phyloP scores from a whole-genome alignment of 2,113 vertebrate species.

The Dicentrarchus labrax region DNA sequence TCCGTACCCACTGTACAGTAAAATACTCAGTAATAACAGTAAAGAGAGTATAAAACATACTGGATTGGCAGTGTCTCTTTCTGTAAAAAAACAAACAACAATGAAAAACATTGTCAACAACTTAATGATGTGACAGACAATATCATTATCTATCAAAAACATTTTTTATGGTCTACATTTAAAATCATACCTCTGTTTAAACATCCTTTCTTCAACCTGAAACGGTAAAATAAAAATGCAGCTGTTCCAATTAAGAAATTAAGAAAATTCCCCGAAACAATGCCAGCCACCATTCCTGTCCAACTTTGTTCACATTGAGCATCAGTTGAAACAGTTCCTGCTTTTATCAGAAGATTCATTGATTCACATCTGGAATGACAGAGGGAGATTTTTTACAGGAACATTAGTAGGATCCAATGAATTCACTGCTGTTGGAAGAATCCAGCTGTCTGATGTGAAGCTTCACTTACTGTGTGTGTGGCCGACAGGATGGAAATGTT shows the following conservation, averaged over 20 bases:
- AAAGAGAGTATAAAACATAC: too few species aligned
- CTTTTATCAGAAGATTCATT: not conserved
- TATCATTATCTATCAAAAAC: not conserved
- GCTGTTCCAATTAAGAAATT: fast-evolving
- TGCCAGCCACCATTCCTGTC: fast-evolving
- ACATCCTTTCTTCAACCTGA: not conserved
- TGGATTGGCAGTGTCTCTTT: too few species aligned
- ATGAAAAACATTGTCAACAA: not conserved
- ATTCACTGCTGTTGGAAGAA: too few species aligned
- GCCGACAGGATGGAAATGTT: too few species aligned
- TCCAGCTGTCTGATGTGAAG: too few species aligned
- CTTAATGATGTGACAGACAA: not conserved
- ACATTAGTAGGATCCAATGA: not conserved
- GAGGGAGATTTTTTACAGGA: not conserved
- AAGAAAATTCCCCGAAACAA: not conserved
- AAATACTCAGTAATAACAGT: too few species aligned
- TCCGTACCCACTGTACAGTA: too few species aligned
- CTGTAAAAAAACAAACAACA: too few species aligned
- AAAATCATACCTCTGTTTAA: not conserved
- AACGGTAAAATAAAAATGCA: fast-evolving
- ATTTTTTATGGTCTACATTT: not conserved
- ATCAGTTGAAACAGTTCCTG: constrained; percentile 37
- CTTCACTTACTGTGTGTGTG: too few species aligned
- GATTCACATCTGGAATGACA: constrained; percentile 47
- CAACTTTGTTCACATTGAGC: constrained; percentile 17